These are phyloP conservation scores for Sogatella furcifera DNA, from an alignment of 1,140 invertebrate genomes.

Conservation along the genomic window DNA sequence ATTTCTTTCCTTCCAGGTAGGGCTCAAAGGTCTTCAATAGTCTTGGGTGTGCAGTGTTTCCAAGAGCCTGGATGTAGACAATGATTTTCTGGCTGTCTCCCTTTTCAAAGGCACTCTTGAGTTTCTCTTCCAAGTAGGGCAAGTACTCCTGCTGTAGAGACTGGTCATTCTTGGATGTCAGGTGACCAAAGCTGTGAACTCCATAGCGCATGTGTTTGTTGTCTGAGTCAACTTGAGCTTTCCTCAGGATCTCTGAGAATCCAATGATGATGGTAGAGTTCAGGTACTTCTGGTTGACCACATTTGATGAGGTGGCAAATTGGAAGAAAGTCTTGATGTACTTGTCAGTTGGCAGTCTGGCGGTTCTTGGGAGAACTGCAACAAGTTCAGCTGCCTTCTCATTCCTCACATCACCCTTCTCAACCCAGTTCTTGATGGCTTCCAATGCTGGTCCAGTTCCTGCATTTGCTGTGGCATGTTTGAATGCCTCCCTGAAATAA, in stretches of 20 bases:
- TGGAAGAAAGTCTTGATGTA: constrained; percentile 45
- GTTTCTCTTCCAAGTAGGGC: constrained; percentile 39
- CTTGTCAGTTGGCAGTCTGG: constrained; percentile 47
- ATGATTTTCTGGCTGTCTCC: constrained; percentile 42
- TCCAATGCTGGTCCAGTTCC: constrained; percentile 53
- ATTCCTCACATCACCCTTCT: constrained; percentile 37
- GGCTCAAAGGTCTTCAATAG: constrained; percentile 48
- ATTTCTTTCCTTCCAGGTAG: constrained; percentile 48
- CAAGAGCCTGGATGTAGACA: constrained; percentile 47
- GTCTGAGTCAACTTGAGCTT: constrained; percentile 42
- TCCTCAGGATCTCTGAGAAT: constrained; percentile 44
- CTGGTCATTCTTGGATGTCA: constrained; percentile 35
- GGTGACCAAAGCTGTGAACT: constrained; percentile 44
- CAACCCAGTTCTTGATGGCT: constrained; percentile 47
- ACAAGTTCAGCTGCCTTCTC: constrained; percentile 44
- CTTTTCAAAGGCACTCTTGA: constrained; percentile 40
- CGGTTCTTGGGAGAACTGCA: constrained; percentile 34
- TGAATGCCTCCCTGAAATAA: constrained; percentile 33
- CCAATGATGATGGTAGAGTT: constrained; percentile 41
- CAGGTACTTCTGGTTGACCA: constrained; percentile 35
- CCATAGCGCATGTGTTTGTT: constrained; percentile 47
- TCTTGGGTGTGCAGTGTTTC: constrained; percentile 44
- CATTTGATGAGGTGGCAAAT: constrained; percentile 37
- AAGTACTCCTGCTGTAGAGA: constrained; percentile 43
- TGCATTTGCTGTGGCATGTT: constrained; percentile 47